These are phyloP conservation scores for Diachrysia chrysitis DNA, from an alignment of 2,888 invertebrate genomes.

Conservation along the genomic window DNA sequence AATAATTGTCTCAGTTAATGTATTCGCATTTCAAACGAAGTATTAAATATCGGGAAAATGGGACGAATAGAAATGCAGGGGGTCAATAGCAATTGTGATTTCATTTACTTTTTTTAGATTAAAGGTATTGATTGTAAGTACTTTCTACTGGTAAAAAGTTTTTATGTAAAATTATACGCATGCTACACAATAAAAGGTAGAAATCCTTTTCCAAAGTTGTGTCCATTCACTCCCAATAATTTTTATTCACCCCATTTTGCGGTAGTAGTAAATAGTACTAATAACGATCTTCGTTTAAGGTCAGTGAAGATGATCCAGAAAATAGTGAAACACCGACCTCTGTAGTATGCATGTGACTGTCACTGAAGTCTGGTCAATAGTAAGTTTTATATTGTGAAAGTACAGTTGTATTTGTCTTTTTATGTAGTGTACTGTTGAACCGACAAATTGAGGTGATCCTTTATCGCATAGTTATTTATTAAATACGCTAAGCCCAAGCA, in stretches of 20 bases:
- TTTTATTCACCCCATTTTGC: too few relatives aligned
- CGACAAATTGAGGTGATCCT: not conserved
- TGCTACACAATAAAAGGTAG: too few relatives aligned
- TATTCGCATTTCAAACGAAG: not conserved
- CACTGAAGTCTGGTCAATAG: not conserved
- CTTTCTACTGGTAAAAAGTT: too few relatives aligned
- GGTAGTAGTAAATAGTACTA: conserved; percentile 4
- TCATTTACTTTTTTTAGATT: too few relatives aligned
- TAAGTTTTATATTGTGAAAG: not conserved
- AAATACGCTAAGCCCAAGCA: not conserved
- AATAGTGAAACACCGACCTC: not conserved
- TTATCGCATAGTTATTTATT: not conserved
- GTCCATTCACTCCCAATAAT: too few relatives aligned
- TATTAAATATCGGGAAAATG: too few relatives aligned
- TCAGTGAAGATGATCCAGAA: not conserved
- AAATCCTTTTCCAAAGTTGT: too few relatives aligned
- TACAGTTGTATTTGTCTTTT: not conserved
- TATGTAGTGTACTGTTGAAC: not conserved
- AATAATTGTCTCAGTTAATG: not conserved
- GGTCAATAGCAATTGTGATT: too few relatives aligned
- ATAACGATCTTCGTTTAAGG: conserved; percentile 2
- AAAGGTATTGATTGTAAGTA: too few relatives aligned
- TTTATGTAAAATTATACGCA: too few relatives aligned
- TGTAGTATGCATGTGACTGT: not conserved
- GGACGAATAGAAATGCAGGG: too few relatives aligned